phyloP scores from a whole-genome alignment of 2,888 invertebrate genomes.

The Clistopyga incitator region DNA sequence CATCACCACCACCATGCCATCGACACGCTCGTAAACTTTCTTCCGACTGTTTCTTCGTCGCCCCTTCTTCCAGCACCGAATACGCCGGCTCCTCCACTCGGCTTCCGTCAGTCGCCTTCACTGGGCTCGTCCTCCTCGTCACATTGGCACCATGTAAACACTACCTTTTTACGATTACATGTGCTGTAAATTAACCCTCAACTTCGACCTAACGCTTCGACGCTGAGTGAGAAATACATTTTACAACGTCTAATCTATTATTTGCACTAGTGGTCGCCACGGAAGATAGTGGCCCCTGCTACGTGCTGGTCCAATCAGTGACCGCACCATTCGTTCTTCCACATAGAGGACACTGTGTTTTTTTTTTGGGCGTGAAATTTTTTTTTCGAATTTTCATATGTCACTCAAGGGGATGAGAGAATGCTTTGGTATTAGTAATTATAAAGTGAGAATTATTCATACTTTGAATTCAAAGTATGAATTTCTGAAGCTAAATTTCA shows the following conservation, averaged over 20 bases:
- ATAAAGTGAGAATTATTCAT: too few relatives aligned
- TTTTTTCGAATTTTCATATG: too few relatives aligned
- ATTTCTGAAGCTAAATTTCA: too few relatives aligned
- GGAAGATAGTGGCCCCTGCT: too few relatives aligned
- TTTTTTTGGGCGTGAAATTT: too few relatives aligned
- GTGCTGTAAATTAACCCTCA: background rate
- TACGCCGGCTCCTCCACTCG: background rate
- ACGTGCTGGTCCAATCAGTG: too few relatives aligned
- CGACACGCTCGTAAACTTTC: slow-evolving; percentile 61
- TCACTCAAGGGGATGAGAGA: too few relatives aligned
- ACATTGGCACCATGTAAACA: background rate
- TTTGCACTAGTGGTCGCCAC: background rate
- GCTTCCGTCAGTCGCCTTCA: background rate
- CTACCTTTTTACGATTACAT: background rate
- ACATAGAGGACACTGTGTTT: too few relatives aligned
- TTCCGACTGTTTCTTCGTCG: slow-evolving; percentile 48
- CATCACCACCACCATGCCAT: slow-evolving; percentile 31
- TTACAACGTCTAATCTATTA: background rate
- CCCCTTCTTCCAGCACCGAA: slow-evolving; percentile 8
- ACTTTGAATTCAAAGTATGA: too few relatives aligned
- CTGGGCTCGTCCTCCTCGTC: background rate
- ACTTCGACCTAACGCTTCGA: background rate
- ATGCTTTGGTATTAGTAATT: too few relatives aligned
- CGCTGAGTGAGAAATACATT: background rate
- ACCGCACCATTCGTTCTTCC: too few relatives aligned